A percentile compares a stretch with the other conserved stretches of the same genome.
Conservation (phyloP, 2,113 vertebrate species). For the Collichthys lucidus region DNA sequence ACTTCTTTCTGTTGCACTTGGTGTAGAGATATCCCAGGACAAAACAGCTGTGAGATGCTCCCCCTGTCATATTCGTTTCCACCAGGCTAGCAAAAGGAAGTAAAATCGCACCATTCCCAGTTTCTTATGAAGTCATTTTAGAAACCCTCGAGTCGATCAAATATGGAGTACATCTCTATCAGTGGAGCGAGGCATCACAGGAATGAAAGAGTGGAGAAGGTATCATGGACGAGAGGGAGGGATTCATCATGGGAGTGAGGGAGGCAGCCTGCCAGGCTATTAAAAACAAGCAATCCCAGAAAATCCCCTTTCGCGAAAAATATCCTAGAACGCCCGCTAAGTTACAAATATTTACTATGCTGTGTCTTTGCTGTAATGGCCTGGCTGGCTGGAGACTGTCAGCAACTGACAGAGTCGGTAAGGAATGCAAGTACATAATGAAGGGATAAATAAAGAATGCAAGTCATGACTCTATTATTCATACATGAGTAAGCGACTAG, state of each 20-base stretch:
- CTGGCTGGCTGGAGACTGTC: background rate
- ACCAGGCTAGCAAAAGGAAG: background rate
- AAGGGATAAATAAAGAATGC: slow-evolving; percentile 16
- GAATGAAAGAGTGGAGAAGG: slow-evolving; percentile 17
- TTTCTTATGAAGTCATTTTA: slow-evolving; percentile 28
- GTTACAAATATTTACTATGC: slow-evolving; percentile 11
- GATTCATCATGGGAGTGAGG: slow-evolving; percentile 25
- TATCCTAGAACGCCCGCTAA: slow-evolving; percentile 21
- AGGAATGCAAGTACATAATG: slow-evolving; percentile 1
- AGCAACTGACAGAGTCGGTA: background rate
- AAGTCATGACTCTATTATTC: slow-evolving; percentile 20
- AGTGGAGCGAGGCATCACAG: background rate
- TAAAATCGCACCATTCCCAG: background rate
- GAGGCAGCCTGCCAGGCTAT: slow-evolving; percentile 24
- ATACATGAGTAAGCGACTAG: background rate
- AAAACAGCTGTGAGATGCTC: background rate
- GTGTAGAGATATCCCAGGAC: background rate
- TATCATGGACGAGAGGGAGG: slow-evolving; percentile 21
- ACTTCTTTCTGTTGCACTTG: background rate
- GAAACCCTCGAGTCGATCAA: slow-evolving; percentile 34
- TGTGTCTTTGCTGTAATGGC: background rate
- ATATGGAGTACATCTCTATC: slow-evolving; percentile 37
- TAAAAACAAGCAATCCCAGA: slow-evolving; percentile 27
- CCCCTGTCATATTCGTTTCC: background rate
- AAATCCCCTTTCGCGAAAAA: slow-evolving; percentile 29